A percentile compares a stretch with the other conserved stretches of the same genome.
phyloP scores from a whole-genome alignment of 2,888 invertebrate species.

The Eilema sororculum region DNA sequence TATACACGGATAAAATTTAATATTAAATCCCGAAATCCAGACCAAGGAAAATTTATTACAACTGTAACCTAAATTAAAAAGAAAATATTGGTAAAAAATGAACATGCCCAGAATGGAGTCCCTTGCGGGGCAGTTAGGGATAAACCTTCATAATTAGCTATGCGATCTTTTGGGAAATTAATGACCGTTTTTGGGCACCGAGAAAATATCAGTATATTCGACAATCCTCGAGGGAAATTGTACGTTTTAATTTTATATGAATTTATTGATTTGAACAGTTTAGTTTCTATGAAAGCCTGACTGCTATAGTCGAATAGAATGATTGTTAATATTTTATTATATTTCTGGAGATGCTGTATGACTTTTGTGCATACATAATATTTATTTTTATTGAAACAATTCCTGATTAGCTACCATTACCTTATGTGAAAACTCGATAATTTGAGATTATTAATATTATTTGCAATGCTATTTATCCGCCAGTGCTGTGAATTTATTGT shows the following conservation, averaged over 20 bases:
- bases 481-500: too few species aligned
- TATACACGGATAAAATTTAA: constrained; percentile 13
- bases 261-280: not conserved
- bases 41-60: constrained; percentile 41
- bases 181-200: constrained; percentile 40
- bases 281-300: not conserved
- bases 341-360: too few species aligned
- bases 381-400: too few species aligned
- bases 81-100: constrained; percentile 48
- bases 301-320: not conserved
- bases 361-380: too few species aligned
- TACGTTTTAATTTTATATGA: not conserved
- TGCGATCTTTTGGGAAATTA: constrained; percentile 56
- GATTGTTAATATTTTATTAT: too few species aligned
- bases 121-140: constrained; percentile 42
- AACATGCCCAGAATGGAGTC: constrained; percentile 35
- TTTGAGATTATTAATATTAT: too few species aligned
- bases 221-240: constrained; percentile 1
- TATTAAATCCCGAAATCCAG: constrained; percentile 25
- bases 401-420: too few species aligned
- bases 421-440: too few species aligned
- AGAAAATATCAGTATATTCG: constrained; percentile 26
- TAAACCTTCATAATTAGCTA: constrained; percentile 51
- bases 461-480: too few species aligned
- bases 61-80: constrained; percentile 44